phyloP scores from a whole-genome alignment of 1,140 invertebrate genomes.

The Nylanderia fulva region DNA sequence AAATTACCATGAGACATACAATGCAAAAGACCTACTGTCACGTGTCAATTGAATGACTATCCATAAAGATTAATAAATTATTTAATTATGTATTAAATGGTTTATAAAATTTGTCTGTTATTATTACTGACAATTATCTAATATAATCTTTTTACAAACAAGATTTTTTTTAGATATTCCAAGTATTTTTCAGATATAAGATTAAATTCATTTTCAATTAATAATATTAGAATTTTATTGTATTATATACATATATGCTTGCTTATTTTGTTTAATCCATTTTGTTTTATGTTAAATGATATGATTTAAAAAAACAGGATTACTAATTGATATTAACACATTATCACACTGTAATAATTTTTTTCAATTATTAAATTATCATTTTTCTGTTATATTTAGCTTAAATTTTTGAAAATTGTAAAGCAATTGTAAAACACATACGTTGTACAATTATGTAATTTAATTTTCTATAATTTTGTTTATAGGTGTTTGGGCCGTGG shows the following conservation, averaged over 20 bases:
- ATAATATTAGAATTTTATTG: background rate
- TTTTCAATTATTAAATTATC: background rate
- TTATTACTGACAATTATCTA: background rate
- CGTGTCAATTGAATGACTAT: background rate
- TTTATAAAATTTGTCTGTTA: background rate
- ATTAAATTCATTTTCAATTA: background rate
- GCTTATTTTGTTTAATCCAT: background rate
- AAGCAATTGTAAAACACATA: background rate
- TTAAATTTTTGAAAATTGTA: background rate
- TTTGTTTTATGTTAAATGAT: background rate
- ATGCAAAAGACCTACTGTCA: slow-evolving; percentile 5
- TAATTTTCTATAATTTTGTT: background rate
- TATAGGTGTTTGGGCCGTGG: background rate
- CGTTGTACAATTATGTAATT: background rate
- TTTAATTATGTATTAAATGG: background rate
- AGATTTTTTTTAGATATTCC: background rate
- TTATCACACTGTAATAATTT: background rate
- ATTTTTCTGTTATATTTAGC: background rate
- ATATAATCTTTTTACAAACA: background rate
- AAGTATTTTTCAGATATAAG: slow-evolving; percentile 7
- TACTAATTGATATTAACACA: background rate
- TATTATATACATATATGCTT: background rate
- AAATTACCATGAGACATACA: slow-evolving; percentile 5
- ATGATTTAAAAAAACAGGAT: background rate
- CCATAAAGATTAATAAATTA: background rate